Evolutionary conservation across 2,888 invertebrate species (phyloP).

Genomic region (Papilio demoleus): DNA sequence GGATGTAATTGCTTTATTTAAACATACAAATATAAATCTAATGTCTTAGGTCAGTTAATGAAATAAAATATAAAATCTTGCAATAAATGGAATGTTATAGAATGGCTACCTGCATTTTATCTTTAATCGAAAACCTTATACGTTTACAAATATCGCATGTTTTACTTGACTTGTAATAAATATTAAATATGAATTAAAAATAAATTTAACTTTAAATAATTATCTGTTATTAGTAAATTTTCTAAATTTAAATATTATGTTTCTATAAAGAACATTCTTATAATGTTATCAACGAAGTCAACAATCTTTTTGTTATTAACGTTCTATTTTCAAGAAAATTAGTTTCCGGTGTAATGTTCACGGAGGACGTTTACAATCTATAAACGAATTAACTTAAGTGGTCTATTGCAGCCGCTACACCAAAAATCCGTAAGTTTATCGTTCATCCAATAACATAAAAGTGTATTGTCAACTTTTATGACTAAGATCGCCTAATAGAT

Average conservation of each 20-base stretch:
- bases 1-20: not conserved
- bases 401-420: not conserved
- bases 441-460: constrained; percentile 25
- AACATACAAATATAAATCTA: not conserved
- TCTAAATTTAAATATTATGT: not conserved
- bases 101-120: not conserved
- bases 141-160: no score
- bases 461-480: constrained; percentile 20
- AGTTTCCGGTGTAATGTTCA: constrained; percentile 15
- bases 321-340: not conserved
- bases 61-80: not conserved
- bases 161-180: no score
- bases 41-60: not conserved
- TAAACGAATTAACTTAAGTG: constrained; percentile 29
- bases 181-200: no score
- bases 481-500: constrained; percentile 11
- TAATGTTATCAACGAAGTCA: not conserved
- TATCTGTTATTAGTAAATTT: no score
- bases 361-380: constrained; percentile 20
- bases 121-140: not conserved
- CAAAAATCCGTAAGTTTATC: constrained; percentile 15
- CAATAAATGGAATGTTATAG: not conserved
- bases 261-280: not conserved
- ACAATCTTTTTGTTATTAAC: not conserved
- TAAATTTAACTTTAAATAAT: no score